Conservation (phyloP, 2,888 invertebrate genomes). For the Deroplatys truncata region DNA sequence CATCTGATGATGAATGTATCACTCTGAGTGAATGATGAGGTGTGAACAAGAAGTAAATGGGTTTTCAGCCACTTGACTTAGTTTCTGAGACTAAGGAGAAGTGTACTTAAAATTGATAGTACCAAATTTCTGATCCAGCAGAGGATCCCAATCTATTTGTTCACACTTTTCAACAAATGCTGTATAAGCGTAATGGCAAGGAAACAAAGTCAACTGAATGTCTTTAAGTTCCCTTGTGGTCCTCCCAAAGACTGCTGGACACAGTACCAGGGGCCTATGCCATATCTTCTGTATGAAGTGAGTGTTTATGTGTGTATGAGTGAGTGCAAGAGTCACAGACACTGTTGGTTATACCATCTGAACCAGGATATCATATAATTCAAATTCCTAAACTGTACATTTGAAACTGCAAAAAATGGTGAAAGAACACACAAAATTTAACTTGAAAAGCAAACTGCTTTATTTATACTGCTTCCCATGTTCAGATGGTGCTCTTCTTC, state of each 20-base stretch:
- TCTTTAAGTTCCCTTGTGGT: background rate
- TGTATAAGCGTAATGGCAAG: too few relatives aligned
- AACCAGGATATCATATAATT: background rate
- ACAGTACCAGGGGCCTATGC: slow-evolving; percentile 2
- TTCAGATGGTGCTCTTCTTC: background rate
- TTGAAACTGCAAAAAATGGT: background rate
- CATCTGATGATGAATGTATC: background rate
- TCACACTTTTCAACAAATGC: too few relatives aligned
- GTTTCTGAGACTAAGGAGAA: background rate
- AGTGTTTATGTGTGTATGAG: slow-evolving; percentile 8
- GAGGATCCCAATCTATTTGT: too few relatives aligned
- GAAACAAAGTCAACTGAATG: too few relatives aligned
- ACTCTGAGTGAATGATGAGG: background rate
- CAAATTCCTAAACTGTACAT: background rate
- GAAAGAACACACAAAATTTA: too few relatives aligned
- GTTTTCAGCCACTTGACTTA: background rate
- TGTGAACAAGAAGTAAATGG: background rate
- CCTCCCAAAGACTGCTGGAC: background rate
- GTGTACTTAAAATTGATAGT: too few relatives aligned
- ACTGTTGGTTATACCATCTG: slow-evolving; percentile 20
- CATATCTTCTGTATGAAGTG: background rate
- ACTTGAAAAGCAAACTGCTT: background rate
- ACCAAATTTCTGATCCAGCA: too few relatives aligned
- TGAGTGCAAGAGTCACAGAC: slow-evolving; percentile 18
- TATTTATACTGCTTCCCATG: background rate